Conservation (phyloP, 53 echinoderm and acorn worm species). For the Holothuria leucospilota region DNA sequence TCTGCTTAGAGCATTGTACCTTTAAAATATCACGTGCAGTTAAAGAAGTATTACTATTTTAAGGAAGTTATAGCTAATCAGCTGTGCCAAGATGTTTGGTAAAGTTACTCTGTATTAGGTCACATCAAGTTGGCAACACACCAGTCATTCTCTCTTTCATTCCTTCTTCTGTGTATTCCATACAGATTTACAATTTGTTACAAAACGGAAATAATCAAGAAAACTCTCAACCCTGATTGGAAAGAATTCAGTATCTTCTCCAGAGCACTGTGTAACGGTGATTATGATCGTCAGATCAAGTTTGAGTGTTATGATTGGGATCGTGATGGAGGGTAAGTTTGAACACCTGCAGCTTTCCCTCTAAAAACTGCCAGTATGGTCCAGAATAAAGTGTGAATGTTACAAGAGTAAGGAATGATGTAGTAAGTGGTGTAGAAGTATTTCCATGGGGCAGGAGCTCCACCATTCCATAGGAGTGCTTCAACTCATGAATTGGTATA, state of each 20-base stretch:
- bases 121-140: too few species aligned
- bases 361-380: not conserved
- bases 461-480: too few species aligned
- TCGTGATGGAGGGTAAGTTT: constrained; percentile 84
- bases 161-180: not conserved
- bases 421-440: not conserved
- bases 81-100: too few species aligned
- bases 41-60: too few species aligned
- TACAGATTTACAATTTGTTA: constrained; percentile 89
- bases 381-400: not conserved
- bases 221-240: constrained; percentile 90
- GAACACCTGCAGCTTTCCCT: too few species aligned
- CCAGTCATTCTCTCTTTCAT: too few species aligned
- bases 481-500: too few species aligned
- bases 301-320: constrained; percentile 99
- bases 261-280: constrained; percentile 86
- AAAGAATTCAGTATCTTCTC: constrained; percentile 78
- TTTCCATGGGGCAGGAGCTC: too few species aligned
- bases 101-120: too few species aligned
- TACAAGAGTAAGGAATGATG: not conserved
- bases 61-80: too few species aligned
- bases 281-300: constrained; percentile 91
- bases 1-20: too few species aligned
- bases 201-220: constrained; percentile 97
- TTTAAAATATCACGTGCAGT: too few species aligned